These are phyloP conservation scores for Cyclopterus lumpus DNA, from an alignment of 2,797 vertebrate genomes.

Conservation along the genomic window DNA sequence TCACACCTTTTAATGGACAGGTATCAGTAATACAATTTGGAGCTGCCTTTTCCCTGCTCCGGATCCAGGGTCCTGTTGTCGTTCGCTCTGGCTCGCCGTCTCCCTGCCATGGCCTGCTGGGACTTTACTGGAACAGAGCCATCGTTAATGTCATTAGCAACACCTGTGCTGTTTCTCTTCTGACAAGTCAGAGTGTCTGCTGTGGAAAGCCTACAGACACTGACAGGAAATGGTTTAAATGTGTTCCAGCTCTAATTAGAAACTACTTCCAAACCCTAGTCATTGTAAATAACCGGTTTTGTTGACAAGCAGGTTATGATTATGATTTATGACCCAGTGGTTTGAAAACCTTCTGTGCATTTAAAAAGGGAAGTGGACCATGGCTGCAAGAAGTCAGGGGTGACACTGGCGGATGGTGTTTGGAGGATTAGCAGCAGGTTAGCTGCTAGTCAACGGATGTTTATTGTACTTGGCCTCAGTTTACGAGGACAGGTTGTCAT, in stretches of 20 bases:
- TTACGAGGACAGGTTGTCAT: conserved; percentile 65
- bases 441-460: conserved; percentile 30
- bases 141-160: neutral
- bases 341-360: conserved; percentile 3
- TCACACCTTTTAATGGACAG: neutral
- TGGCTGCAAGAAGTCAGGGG: conserved; percentile 3
- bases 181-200: conserved; percentile 21
- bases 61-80: neutral
- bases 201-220: neutral
- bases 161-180: conserved; percentile 8
- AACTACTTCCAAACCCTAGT: conserved; percentile 28
- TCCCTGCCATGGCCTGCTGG: conserved; percentile 5
- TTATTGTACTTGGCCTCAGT: conserved; percentile 53
- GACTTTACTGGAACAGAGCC: conserved; percentile 8
- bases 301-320: conserved; percentile 44
- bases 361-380: conserved; percentile 14
- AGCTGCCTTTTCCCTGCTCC: conserved; percentile 7
- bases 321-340: conserved; percentile 39
- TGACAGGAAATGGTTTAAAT: conserved; percentile 26
- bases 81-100: neutral
- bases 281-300: conserved; percentile 52
- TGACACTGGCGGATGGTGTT: conserved; percentile 31
- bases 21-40: neutral
- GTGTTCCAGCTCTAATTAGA: conserved; percentile 51
- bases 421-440: conserved; percentile 58